A percentile compares a stretch with the other conserved stretches of the same genome.
These are phyloP conservation scores for Alviniconcha marisindica DNA, from an alignment of 1,140 invertebrate genomes.

Conservation along the genomic window DNA sequence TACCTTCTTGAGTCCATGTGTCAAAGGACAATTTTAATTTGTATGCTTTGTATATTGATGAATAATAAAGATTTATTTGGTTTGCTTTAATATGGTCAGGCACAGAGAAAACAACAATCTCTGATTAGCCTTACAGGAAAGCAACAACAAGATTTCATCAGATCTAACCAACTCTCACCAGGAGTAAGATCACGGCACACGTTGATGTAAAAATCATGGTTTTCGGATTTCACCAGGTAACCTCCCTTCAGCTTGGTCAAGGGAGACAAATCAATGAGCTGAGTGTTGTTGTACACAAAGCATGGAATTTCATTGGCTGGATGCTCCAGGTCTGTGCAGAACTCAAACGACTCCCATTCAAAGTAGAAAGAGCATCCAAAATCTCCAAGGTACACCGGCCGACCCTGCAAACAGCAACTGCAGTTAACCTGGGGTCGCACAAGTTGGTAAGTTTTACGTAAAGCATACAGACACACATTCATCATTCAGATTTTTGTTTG, in stretches of 20 bases:
- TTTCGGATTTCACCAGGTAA: constrained; percentile 60
- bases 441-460: not conserved
- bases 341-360: constrained; percentile 66
- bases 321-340: constrained; percentile 54
- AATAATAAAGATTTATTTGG: no score
- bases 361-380: constrained; percentile 63
- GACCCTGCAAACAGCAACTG: constrained; percentile 59
- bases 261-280: constrained; percentile 65
- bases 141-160: no score
- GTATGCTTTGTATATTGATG: no score
- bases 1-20: no score
- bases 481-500: not conserved
- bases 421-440: no score
- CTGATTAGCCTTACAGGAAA: no score
- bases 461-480: not conserved
- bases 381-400: constrained; percentile 60
- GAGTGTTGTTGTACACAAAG: constrained; percentile 54
- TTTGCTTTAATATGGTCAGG: no score
- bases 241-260: constrained; percentile 64
- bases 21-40: no score
- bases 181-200: constrained; percentile 68
- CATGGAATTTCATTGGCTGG: constrained; percentile 66
- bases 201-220: constrained; percentile 68
- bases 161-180: no score
- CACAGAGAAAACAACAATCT: no score